Evolutionary conservation across 1,140 invertebrate genomes (phyloP), one percentile per base, ranked within the genome.

Genomic region (Calycopis cecrops): DNA sequence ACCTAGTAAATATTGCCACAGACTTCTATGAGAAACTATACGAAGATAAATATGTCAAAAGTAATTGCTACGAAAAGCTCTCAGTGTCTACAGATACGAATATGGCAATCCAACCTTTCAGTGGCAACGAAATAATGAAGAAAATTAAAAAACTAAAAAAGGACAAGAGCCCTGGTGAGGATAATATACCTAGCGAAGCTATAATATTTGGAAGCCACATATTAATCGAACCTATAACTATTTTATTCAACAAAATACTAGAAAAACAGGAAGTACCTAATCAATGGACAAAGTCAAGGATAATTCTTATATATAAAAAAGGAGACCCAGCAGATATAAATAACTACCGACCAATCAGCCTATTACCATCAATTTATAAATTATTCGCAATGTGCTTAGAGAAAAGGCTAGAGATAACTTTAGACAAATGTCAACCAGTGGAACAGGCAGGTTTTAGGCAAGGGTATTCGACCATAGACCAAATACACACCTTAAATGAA

Each of bases 281-380:
- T 10, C 48, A 57, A 9, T 66, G 64, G 60, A 28, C 38, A 40
- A 11, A 52, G 4, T 59, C 64, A 52, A 28, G 34, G 16, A 66
- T 62, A 51, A 60, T 38, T 21, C 57, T 59, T 1, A 9, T 62
- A 18, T 66, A 66, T 14, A 66, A 66, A 55, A 66, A 66, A 57
- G 57, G 60, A 42, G 52, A 58, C 34, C 55, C 60, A 21, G 3
- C 47, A 33, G 59, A 65, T 34, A 57, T 62, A n/a, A 38, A 35
- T 6, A 40, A 40, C 38, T 40, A 62, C 35, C 50, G 63, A 51
- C 57, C 63, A 2, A 62, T 62, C 35, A 59, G 57, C 18, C 48
- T 62, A 40, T 34, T 57, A 48, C 42, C 57, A 28, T 53, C 18
- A 9, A 8, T 62, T 21, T 65, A 65, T 35, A 65, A 65, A 52